Evolutionary conservation across 1,140 invertebrate genomes (phyloP), one percentile per base, ranked within the genome.

Genomic region (Nixonia krombeini): DNA sequence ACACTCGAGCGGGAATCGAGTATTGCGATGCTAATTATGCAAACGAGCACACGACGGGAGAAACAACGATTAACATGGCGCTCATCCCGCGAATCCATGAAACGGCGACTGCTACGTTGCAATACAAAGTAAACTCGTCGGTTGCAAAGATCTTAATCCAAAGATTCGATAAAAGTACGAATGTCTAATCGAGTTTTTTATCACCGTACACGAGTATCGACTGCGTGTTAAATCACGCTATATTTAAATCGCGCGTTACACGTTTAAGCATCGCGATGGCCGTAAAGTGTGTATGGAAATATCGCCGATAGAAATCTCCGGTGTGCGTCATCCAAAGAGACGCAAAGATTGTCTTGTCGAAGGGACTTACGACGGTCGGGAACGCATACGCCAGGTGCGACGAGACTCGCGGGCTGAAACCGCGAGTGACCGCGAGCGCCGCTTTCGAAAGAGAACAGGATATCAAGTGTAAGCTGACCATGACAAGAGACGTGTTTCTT

Each of bases 381-480:
- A n/a, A n/a, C n/a, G n/a, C n/a, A n/a, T n/a, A n/a, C n/a, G n/a
- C n/a, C n/a, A n/a, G n/a, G n/a, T n/a, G n/a, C n/a, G n/a, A n/a
- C n/a, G n/a, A n/a, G n/a, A n/a, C n/a, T n/a, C n/a, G n/a, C n/a
- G n/a, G n/a, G n/a, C n/a, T n/a, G n/a, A n/a, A 6, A 13, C 12
- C 12, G 5, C 7, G 6, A 12, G 40, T 12, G 21, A 42, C 12
- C 18, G 18, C 16, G 37, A 40, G 4, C 5, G 13, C 1, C 4
- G n/a, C 37, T 40, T 74, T 73, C 72, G 67, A 59, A 63, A 74
- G 45, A 1, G 37, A 1, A 18, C 37, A 40, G 37, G 18, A 40
- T 40, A 40, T 37, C 10, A 37, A 1, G 37, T 40, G 37, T 25
- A 9, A 9, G 6, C 9, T 9, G 18, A 4, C 23, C 51, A 21